These are phyloP conservation scores for Nomada goodeniana DNA, from an alignment of 2,888 invertebrate species.

Conservation along the genomic window DNA sequence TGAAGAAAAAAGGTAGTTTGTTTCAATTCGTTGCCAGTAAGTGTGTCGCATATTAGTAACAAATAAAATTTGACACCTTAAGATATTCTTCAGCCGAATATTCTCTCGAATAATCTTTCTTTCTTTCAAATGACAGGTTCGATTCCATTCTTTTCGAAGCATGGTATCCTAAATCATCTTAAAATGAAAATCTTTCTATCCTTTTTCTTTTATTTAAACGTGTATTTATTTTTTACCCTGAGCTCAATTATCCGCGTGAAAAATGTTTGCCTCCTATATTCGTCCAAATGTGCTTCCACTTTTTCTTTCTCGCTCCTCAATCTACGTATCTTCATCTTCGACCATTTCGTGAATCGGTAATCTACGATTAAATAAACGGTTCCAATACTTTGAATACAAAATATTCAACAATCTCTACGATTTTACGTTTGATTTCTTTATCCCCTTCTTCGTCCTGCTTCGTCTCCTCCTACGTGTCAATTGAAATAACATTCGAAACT, in stretches of 20 bases:
- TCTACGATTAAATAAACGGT: neutral
- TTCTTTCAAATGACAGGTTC: constrained; percentile 31
- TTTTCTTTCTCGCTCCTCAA: neutral
- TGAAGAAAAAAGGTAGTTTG: neutral
- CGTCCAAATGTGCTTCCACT: neutral
- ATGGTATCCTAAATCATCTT: constrained; percentile 18
- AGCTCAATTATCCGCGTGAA: neutral
- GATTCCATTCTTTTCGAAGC: constrained; percentile 24
- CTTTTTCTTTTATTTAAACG: neutral
- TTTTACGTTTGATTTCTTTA: neutral
- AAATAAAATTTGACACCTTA: constrained; percentile 6
- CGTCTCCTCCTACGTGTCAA: neutral
- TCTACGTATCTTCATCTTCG: constrained; percentile 10
- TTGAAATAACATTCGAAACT: neutral
- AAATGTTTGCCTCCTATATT: constrained; percentile 24
- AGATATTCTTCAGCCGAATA: constrained; percentile 15
- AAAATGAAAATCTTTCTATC: neutral
- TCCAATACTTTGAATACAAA: neutral
- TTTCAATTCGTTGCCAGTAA: neutral
- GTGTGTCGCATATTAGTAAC: no score
- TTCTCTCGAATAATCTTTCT: constrained; percentile 15
- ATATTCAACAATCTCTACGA: neutral
- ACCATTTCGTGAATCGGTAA: constrained; percentile 29
- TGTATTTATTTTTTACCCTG: constrained; percentile 16
- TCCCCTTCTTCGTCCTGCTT: neutral